These are phyloP conservation scores for Actinostola sp. DNA, from an alignment of 92 coral and sea anemone species.

Conservation along the genomic window DNA sequence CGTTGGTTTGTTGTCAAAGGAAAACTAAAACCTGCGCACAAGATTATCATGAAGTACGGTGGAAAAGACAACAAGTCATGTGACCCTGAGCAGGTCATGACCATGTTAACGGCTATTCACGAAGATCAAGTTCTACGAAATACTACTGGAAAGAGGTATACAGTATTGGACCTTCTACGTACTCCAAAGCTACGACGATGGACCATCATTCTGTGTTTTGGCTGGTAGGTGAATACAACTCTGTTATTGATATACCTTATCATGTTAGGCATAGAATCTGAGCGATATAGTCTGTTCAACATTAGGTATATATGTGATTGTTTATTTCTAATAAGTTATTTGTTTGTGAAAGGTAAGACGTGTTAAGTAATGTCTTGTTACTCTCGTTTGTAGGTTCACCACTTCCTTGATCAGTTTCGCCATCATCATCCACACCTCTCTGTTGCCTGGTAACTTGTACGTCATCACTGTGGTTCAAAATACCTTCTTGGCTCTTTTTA, in stretches of 20 bases:
- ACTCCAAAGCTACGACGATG: not conserved
- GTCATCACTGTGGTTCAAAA: not conserved
- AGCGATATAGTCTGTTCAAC: too few species aligned
- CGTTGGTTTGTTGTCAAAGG: slow-evolving; percentile 16
- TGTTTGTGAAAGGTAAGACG: too few species aligned
- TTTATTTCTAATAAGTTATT: too few species aligned
- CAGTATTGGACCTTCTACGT: not conserved
- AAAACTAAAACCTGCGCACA: slow-evolving; percentile 16
- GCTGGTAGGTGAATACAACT: slow-evolving; percentile 1
- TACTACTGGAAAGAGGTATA: not conserved
- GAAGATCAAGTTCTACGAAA: not conserved
- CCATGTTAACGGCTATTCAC: not conserved
- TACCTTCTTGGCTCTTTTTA: not conserved
- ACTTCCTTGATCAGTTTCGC: slow-evolving; percentile 16
- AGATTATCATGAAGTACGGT: slow-evolving; percentile 23
- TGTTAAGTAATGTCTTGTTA: too few species aligned
- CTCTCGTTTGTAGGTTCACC: not conserved
- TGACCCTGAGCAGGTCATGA: slow-evolving; percentile 2
- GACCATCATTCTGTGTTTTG: not conserved
- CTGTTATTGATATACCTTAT: too few species aligned
- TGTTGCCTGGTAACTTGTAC: slow-evolving; percentile 21
- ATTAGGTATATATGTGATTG: too few species aligned
- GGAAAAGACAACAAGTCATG: slow-evolving; percentile 6
- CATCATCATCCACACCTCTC: slow-evolving; percentile 1
- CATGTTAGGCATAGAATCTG: too few species aligned